Evolutionary conservation across 2,888 invertebrate species (phyloP), one percentile per base, ranked within the genome.

Genomic region (Yponomeuta cagnagella): DNA sequence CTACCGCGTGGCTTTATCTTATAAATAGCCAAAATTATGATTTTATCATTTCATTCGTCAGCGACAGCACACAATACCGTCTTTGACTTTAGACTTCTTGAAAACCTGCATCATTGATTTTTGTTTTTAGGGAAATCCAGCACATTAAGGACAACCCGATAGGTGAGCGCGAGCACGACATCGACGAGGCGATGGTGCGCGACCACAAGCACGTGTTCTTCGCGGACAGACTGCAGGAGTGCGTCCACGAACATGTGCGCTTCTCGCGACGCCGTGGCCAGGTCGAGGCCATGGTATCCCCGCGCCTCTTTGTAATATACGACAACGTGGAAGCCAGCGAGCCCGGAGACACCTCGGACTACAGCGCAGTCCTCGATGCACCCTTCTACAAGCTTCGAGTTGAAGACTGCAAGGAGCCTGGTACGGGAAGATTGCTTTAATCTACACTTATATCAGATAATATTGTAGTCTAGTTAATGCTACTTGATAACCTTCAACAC

Each of bases 291-390:
- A 80, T 96, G 30, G 93, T 94, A 63, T 90, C 94, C 0, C 94
- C 94, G 64, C 90, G 95, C 65, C 93, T 96, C 69, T 96, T 93
- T 77, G 93, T 96, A 48, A 93, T 96, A 10, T 95, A 96, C 76
- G 95, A 96, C 76, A 96, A 95, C 73, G 93, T 96, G 52, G 95
- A 96, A 77, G 94, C 96, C 10, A 93, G 94, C 63, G 94, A 95
- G 70, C 93, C 94, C 0, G 93, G 93, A 64, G 94, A 95, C 75
- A 92, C 93, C 0, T 89, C 93, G 10, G 93, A 93, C 74, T 94
- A 94, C 75, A 93, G 93, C 76, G 93, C 90, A 9, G 90, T 93
- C 70, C 90, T 93, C 15, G 93, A 94, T 75, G 93, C 93, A 33
- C 93, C 94, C 0, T 93, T 93, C 70, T 95, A 95, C 79, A 94